Base-by-base conservation (phyloP, 2,888 invertebrate species). In the Drosophila helvetica region DNA sequence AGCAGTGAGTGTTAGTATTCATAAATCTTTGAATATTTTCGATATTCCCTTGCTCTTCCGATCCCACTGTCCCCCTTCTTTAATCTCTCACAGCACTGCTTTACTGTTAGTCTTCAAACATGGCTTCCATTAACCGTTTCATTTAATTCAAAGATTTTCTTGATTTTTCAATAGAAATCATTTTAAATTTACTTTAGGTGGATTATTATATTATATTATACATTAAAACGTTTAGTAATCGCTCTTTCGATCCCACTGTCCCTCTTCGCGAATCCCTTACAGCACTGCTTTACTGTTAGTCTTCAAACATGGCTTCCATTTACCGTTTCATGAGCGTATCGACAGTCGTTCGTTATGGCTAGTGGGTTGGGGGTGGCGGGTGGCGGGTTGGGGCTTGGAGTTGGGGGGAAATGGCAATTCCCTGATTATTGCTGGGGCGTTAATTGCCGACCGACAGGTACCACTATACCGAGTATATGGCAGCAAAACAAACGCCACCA, bases 381-480 rank as follows among this genome's bases (percentile, higher is more conserved):
- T n/a, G n/a, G n/a, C n/a, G n/a, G n/a, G n/a, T n/a, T n/a, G n/a
- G n/a, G n/a, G n/a, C n/a, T 22, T 22, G 27, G 42, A 1, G 27
- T n/a, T 15, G 15, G 2, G 38, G 33, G 33, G 12, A 7, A n/a
- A 7, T 38, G 38, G 15, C 30, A 64, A 27, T 43, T 43, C 42
- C 48, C n/a, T 33, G 43, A 63, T 63, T 50, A 64, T 50, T 50
- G 43, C 27, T 50, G 15, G 48, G 30, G 42, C 50, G 65, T 43
- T 63, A 64, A 63, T 67, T 51, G 46, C 50, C 69, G 33, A 46
- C 38, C 45, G 50, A 45, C 51, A 68, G 66, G 69, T 38, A 38
- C 38, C 38, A 7, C 15, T n/a, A 38, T n/a, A 2, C 38, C 15
- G 25, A 25, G 10, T 30, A 48, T 55, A 15, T n/a, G 10, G 19